Evolutionary conservation across 92 coral and sea anemone species (phyloP).

Genomic region (Hydrozoanthus gracilis): DNA sequence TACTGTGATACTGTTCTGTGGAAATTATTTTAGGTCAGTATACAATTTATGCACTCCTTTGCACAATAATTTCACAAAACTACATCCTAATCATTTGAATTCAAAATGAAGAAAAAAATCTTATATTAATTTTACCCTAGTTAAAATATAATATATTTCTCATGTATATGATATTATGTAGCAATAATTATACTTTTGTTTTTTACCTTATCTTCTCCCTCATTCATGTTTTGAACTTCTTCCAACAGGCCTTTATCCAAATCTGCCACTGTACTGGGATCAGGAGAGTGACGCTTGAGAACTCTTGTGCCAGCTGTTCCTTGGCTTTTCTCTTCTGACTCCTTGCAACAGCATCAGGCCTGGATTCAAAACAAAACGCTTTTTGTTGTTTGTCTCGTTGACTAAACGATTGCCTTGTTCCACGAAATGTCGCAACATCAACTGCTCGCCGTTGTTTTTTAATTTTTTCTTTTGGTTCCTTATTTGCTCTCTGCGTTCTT

Average conservation of each 20-base stretch:
- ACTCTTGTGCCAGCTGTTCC: conserved; percentile 34
- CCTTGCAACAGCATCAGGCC: neutral
- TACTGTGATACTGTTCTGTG: no score
- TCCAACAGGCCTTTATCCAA: conserved; percentile 43
- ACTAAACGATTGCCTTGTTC: conserved; percentile 22
- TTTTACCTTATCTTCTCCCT: conserved; percentile 45
- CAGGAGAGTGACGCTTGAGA: conserved; percentile 32
- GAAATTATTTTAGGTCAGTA: no score
- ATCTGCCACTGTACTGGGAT: conserved; percentile 5
- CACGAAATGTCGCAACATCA: conserved; percentile 30
- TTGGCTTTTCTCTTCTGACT: conserved; percentile 26
- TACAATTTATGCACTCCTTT: no score
- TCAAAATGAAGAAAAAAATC: no score
- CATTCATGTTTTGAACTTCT: conserved; percentile 42
- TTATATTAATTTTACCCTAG: no score
- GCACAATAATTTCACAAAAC: no score
- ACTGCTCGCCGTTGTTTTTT: conserved; percentile 34
- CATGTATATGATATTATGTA: no score
- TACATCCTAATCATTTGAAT: no score
- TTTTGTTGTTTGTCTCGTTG: conserved; percentile 7
- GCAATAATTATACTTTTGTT: neutral
- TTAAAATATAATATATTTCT: no score
- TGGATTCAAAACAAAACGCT: conserved; percentile 8
- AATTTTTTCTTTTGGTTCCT: neutral
- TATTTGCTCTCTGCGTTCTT: conserved; percentile 24